Percentiles rank a stretch among this genome's conserved stretches.
Conservation (phyloP, 2,888 invertebrate species). For the Ischnura elegans region DNA sequence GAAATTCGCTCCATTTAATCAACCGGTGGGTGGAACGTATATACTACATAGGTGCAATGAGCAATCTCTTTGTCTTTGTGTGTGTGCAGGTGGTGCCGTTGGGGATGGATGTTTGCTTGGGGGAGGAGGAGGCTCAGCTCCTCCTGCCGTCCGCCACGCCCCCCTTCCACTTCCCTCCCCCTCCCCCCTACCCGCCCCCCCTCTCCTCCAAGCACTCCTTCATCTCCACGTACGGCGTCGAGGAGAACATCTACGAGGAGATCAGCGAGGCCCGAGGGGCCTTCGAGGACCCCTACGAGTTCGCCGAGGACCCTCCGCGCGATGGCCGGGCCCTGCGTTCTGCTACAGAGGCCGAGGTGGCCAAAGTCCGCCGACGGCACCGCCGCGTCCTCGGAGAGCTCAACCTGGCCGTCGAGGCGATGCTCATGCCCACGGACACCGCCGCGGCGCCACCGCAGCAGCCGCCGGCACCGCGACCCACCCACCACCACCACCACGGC, state of each 20-base stretch:
- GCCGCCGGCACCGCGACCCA: neutral
- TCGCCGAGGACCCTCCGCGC: neutral
- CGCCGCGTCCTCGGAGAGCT: slow-evolving; percentile 90
- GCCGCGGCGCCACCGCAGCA: slow-evolving; percentile 69
- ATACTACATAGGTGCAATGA: too few species aligned
- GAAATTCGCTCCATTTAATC: too few species aligned
- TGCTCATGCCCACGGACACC: slow-evolving; percentile 86
- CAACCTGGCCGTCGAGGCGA: slow-evolving; percentile 92
- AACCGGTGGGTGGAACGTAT: too few species aligned
- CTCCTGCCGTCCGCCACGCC: slow-evolving; percentile 72
- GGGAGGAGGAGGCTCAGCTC: neutral
- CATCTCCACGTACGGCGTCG: slow-evolving; percentile 89
- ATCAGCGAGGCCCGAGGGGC: slow-evolving; percentile 82
- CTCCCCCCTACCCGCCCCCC: slow-evolving; percentile 85
- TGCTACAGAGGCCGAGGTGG: slow-evolving; percentile 88
- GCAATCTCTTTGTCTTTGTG: too few species aligned
- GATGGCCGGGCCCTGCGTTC: neutral
- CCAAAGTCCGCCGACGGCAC: slow-evolving; percentile 90
- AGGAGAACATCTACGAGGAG: slow-evolving; percentile 91
- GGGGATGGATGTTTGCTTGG: neutral
- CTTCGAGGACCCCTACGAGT: slow-evolving; percentile 68
- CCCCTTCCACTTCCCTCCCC: slow-evolving; percentile 86
- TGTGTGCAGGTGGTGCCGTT: neutral
- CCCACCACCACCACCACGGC: too few species aligned
- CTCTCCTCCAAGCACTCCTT: slow-evolving; percentile 83